Percentiles rank a stretch among this genome's conserved stretches.
phyloP scores from a whole-genome alignment of 2,113 vertebrate genomes.

The Arvicanthis niloticus region DNA sequence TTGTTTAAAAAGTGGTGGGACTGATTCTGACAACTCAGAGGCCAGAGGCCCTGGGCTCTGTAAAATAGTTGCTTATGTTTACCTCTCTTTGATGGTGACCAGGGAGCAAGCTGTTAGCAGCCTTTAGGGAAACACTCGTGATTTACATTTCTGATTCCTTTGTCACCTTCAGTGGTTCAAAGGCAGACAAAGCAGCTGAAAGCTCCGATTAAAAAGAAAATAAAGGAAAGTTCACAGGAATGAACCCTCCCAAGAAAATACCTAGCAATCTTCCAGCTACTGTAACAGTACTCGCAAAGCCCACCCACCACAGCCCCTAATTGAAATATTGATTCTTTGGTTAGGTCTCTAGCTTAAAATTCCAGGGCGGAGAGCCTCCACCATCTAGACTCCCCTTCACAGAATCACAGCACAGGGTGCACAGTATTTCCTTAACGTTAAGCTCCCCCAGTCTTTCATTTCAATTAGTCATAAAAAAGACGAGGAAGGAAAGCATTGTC shows the following conservation, averaged over 20 bases:
- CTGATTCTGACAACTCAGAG: neutral
- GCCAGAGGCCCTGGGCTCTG: neutral
- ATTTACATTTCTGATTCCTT: slow-evolving; percentile 44
- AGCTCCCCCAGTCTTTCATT: slow-evolving; percentile 70
- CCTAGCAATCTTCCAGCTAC: slow-evolving; percentile 84
- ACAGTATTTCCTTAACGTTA: slow-evolving; percentile 76
- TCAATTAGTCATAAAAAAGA: slow-evolving; percentile 82
- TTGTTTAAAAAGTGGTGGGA: neutral
- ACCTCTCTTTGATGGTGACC: neutral
- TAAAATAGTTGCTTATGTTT: neutral
- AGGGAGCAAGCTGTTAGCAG: neutral
- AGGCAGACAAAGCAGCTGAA: slow-evolving; percentile 49
- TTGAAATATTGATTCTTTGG: slow-evolving; percentile 88
- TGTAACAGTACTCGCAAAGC: slow-evolving; percentile 82
- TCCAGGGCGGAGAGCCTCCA: slow-evolving; percentile 78
- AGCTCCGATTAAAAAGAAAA: slow-evolving; percentile 70
- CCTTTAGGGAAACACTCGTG: neutral
- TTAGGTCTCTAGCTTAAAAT: slow-evolving; percentile 86
- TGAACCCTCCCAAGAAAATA: slow-evolving; percentile 64
- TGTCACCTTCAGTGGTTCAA: neutral
- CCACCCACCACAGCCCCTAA: slow-evolving; percentile 86
- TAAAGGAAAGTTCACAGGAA: slow-evolving; percentile 42
- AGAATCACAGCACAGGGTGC: slow-evolving; percentile 63
- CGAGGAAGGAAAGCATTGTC: slow-evolving; percentile 77
- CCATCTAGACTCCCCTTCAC: neutral